Base-by-base conservation (phyloP, 1,140 invertebrate genomes). In the Drosophila biarmipes region DNA sequence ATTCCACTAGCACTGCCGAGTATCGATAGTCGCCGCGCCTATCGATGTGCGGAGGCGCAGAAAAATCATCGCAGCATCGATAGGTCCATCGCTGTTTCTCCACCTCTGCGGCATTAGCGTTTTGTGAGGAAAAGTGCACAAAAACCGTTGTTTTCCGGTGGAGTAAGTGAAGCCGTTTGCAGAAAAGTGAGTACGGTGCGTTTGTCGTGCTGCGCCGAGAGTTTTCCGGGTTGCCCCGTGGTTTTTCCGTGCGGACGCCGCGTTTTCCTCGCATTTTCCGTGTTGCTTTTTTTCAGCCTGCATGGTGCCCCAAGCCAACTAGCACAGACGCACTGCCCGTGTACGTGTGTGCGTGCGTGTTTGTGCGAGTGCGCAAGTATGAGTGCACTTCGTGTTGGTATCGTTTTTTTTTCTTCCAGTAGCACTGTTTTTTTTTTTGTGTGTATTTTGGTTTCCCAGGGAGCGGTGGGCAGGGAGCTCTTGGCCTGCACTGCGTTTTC, bases 261-360 rank as follows among this genome's bases (percentile, higher is more conserved):
- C 14, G 45, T 4, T n/a, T 14, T n/a, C 27, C 6, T 6, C n/a
- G 15, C 6, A n/a, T 48, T 17, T 48, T 48, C 27, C 24, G 29
- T 21, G 12, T 12, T 34, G 21, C 45, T 51, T 42, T 31, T 67
- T 63, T 34, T 29, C 11, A 4, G 35, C 7, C 35, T 21, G 58
- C 59, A 63, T 29, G 58, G 63, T 15, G 21, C 10, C 27, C 63
- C 59, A 67, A 67, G 59, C 59, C 45, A 51, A 67, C 56, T 27
- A 31, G 49, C 19, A 34, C 57, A 15, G 15, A 11, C 15, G 8
- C 35, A 34, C 4, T 15, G 27, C 27, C 17, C 17, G 58, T 54
- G 24, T 29, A 31, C 21, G 27, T 15, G 15, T 21, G 24, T 27
- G 24, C 35, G 38, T 29, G 12, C 21, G 24, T 27, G 58, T 14